Evolutionary conservation across 1,140 invertebrate genomes (phyloP).

Genomic region (Bombus terrestris): DNA sequence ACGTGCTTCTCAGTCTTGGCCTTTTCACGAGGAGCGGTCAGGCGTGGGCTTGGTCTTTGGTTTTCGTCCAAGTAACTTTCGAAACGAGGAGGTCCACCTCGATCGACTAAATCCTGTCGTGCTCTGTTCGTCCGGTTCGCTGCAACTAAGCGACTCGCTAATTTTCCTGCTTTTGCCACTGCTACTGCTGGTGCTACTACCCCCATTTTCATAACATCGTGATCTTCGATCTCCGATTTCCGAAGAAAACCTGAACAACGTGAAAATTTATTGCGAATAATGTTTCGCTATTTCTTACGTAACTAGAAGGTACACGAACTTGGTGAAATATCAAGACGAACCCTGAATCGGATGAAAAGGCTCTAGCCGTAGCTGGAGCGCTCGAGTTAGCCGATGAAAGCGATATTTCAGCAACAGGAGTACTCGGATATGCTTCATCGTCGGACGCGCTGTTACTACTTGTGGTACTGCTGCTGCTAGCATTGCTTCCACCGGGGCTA

Average conservation of each 20-base stretch:
- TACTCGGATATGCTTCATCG: conserved; percentile 75
- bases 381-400: conserved; percentile 75
- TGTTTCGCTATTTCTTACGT: no score
- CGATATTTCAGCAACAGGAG: conserved; percentile 72
- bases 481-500: conserved; percentile 56
- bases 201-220: conserved; percentile 77
- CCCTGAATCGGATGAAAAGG: conserved; percentile 84
- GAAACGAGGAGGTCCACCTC: conserved; percentile 84
- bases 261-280: background rate
- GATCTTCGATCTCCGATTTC: conserved; percentile 80
- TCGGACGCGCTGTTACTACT: conserved; percentile 77
- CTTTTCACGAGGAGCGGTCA: conserved; percentile 43
- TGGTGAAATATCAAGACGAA: conserved; percentile 62
- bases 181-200: conserved; percentile 70
- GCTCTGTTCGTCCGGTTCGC: conserved; percentile 66
- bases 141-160: conserved; percentile 72
- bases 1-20: conserved; percentile 43
- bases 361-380: conserved; percentile 73
- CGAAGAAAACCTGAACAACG: conserved; percentile 76
- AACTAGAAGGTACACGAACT: background rate
- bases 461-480: conserved; percentile 49
- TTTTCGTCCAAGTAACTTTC: conserved; percentile 82
- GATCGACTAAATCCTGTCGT: conserved; percentile 74
- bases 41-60: conserved; percentile 72
- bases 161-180: conserved; percentile 76